Percentiles rank a stretch among this genome's conserved stretches.
phyloP scores from a whole-genome alignment of 2,113 vertebrate species.

The Pterocles gutturalis region DNA sequence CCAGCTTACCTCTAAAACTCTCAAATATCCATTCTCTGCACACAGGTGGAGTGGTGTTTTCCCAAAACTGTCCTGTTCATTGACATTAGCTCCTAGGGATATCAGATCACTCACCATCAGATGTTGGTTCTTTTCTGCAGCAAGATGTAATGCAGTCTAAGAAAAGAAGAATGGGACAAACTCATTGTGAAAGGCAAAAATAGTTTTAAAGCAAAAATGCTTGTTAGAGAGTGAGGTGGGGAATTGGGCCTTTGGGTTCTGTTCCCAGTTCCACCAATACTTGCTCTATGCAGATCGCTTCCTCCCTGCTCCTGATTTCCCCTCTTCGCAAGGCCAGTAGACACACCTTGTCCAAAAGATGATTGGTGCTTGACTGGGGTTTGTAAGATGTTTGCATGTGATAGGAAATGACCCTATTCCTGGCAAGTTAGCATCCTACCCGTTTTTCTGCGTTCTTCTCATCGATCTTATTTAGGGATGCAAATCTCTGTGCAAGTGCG shows the following conservation, averaged over 20 bases:
- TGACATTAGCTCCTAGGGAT: conserved; percentile 80
- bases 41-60: conserved; percentile 87
- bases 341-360: not conserved
- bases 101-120: conserved; percentile 86
- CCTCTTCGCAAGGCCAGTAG: not conserved
- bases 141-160: conserved; percentile 86
- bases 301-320: not conserved
- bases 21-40: conserved; percentile 83
- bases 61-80: conserved; percentile 73
- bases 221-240: not conserved
- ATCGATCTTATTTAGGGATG: conserved; percentile 75
- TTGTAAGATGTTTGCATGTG: not conserved
- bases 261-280: not conserved
- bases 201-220: rapidly evolving
- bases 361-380: not conserved
- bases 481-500: conserved; percentile 79
- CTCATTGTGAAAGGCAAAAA: not conserved
- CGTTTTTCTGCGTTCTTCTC: conserved; percentile 79
- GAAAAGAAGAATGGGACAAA: not conserved
- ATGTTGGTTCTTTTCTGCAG: conserved; percentile 86
- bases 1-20: conserved; percentile 78
- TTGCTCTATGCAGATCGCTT: not conserved
- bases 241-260: not conserved
- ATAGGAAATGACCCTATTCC: not conserved
- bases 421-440: conserved; percentile 67